Conservation (phyloP, 1,140 invertebrate genomes). For the Lamellibrachia luymesi region DNA sequence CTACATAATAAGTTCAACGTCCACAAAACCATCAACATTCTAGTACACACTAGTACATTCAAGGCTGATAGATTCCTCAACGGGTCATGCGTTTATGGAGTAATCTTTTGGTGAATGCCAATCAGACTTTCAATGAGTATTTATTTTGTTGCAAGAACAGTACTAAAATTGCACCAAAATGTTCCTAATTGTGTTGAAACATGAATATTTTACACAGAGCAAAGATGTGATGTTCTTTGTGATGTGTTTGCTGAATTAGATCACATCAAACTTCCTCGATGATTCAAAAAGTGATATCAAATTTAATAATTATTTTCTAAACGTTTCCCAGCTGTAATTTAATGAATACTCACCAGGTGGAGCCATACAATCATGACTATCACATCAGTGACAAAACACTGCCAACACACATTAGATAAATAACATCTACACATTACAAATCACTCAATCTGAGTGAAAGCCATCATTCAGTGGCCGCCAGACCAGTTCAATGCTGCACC, state of each 20-base stretch:
- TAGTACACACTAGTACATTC: too few relatives aligned
- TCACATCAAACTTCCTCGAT: not conserved
- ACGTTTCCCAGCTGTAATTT: not conserved
- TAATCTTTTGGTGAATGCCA: too few relatives aligned
- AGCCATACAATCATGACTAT: not conserved
- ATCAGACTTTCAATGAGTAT: too few relatives aligned
- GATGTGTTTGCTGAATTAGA: not conserved
- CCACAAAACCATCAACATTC: too few relatives aligned
- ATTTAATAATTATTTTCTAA: not conserved
- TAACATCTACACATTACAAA: too few relatives aligned
- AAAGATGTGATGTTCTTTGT: not conserved
- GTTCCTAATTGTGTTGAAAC: not conserved
- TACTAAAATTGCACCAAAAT: not conserved
- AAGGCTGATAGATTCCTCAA: too few relatives aligned
- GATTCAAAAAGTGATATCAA: not conserved
- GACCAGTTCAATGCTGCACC: too few relatives aligned
- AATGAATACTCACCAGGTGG: not conserved
- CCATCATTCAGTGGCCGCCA: too few relatives aligned
- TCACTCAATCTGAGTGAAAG: too few relatives aligned
- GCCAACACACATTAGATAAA: not conserved
- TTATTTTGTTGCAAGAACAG: too few relatives aligned
- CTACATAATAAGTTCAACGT: too few relatives aligned
- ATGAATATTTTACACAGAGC: not conserved
- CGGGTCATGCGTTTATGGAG: too few relatives aligned
- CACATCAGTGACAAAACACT: not conserved